Conservation (phyloP, 2,797 vertebrate genomes). For the Anas bahamensis region DNA sequence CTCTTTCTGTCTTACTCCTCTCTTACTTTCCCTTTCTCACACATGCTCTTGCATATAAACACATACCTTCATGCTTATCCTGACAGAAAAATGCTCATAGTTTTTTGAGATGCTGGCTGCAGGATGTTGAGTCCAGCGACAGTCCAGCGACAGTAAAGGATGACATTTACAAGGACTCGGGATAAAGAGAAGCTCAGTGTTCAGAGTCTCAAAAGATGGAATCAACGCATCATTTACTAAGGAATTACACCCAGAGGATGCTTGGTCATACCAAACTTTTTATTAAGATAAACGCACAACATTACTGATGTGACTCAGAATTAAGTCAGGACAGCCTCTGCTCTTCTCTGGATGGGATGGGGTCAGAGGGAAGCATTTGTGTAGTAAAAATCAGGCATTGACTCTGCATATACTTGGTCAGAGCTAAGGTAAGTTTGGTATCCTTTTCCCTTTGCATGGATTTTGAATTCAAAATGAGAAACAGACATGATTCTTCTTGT, state of each 20-base stretch:
- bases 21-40: neutral
- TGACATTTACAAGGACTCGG: neutral
- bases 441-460: neutral
- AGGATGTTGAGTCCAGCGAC: neutral
- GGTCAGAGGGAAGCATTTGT: neutral
- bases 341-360: neutral
- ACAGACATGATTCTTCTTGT: neutral
- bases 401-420: neutral
- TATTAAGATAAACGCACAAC: neutral
- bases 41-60: neutral
- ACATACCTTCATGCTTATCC: neutral
- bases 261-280: neutral
- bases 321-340: neutral
- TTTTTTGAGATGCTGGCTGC: neutral
- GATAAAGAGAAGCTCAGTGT: neutral
- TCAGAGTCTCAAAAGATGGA: neutral
- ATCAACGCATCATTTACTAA: neutral
- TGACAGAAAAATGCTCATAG: neutral
- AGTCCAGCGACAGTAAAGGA: neutral
- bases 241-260: neutral
- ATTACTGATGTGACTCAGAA: neutral
- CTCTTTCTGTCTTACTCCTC: neutral
- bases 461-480: constrained; percentile 8
- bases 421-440: neutral
- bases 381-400: neutral